Conservation (phyloP, 2,113 vertebrate genomes). For the Lathamus discolor region DNA sequence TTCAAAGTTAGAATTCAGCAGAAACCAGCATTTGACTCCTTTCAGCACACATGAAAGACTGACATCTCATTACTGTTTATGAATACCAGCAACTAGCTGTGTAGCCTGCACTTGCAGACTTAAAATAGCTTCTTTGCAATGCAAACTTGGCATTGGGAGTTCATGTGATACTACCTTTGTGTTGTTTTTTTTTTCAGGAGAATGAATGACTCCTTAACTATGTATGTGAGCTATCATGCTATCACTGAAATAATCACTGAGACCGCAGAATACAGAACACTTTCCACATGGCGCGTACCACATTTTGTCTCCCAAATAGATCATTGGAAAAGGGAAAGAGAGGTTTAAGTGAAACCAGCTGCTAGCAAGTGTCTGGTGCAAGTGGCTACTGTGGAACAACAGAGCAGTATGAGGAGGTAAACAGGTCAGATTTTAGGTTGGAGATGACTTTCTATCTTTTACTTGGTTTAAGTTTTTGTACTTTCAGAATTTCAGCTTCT, state of each 20-base stretch:
- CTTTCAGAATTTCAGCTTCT: background rate
- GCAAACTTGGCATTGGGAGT: background rate
- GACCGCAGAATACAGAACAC: background rate
- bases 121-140: slow-evolving; percentile 3
- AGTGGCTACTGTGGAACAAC: background rate
- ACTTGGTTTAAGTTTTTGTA: background rate
- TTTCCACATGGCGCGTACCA: background rate
- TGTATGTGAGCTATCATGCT: background rate
- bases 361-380: background rate
- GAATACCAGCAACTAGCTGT: background rate
- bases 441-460: background rate
- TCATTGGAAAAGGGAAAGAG: background rate
- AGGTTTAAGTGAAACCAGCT: slow-evolving; percentile 20
- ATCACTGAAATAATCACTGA: background rate
- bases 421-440: background rate
- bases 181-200: background rate
- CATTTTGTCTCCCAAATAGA: background rate
- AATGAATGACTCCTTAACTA: background rate
- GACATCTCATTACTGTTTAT: background rate
- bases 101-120: background rate
- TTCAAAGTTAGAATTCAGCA: slow-evolving; percentile 30
- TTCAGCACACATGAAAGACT: background rate
- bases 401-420: background rate
- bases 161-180: background rate
- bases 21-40: background rate